phyloP scores from a whole-genome alignment of 1,140 invertebrate species.

The Colletes latitarsis region DNA sequence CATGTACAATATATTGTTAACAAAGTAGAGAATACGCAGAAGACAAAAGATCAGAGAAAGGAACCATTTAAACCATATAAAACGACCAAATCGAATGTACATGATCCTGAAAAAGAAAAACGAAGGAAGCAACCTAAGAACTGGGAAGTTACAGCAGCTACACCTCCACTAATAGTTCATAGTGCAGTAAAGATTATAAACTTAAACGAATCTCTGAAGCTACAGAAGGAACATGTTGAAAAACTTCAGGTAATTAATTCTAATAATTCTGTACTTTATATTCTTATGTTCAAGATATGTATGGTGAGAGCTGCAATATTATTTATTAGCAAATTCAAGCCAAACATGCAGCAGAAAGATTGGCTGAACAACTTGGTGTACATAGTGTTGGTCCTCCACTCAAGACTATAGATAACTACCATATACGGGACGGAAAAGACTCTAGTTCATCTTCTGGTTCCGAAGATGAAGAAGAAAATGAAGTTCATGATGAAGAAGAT shows the following conservation, averaged over 20 bases:
- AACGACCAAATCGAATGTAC: conserved; percentile 84
- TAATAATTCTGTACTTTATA: not conserved
- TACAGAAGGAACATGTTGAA: conserved; percentile 80
- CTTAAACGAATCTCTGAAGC: conserved; percentile 83
- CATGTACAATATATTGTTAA: conserved; percentile 84
- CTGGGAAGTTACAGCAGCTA: conserved; percentile 87
- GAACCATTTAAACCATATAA: conserved; percentile 84
- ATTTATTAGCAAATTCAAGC: conserved; percentile 77
- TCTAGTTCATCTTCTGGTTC: conserved; percentile 61
- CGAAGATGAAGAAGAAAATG: conserved; percentile 74
- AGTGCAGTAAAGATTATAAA: conserved; percentile 81
- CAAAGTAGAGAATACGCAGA: conserved; percentile 80
- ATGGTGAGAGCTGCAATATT: not conserved
- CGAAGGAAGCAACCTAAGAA: conserved; percentile 82
- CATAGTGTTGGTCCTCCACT: conserved; percentile 60
- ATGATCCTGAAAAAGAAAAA: conserved; percentile 84
- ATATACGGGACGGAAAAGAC: conserved; percentile 58
- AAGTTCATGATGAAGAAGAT: conserved; percentile 79
- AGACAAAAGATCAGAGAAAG: conserved; percentile 71
- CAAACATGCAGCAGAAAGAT: conserved; percentile 78
- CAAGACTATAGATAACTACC: conserved; percentile 61
- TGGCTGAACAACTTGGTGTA: conserved; percentile 71
- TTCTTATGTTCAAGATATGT: not conserved
- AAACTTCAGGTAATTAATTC: conserved; percentile 73
- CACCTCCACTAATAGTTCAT: conserved; percentile 82